A percentile compares a stretch with the other conserved stretches of the same genome.
Evolutionary conservation across 2,113 vertebrate species (phyloP).

Genomic region (Corvus cornix): DNA sequence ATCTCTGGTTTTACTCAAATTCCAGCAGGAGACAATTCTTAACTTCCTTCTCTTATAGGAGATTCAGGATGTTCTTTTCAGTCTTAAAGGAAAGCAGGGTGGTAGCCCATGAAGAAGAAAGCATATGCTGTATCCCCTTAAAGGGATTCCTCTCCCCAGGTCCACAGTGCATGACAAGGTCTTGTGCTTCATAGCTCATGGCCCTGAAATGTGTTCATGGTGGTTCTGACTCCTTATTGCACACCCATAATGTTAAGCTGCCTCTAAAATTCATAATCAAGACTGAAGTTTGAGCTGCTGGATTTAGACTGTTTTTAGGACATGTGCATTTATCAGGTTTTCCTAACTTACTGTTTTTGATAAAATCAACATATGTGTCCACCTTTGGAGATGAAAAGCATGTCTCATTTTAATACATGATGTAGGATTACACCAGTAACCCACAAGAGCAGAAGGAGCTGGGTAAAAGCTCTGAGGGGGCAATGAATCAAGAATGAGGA

Average conservation of each 20-base stretch:
- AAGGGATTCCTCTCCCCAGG: not conserved
- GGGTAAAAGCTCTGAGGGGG: not conserved
- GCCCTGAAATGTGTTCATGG: not conserved
- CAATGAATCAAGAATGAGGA: not conserved
- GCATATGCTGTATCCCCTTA: not conserved
- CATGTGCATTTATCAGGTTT: not conserved
- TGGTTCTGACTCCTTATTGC: not conserved
- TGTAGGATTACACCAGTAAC: not conserved
- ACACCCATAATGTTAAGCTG: not conserved
- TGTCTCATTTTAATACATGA: not conserved
- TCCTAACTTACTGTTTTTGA: not conserved
- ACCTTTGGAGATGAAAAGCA: not conserved
- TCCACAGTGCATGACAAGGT: not conserved
- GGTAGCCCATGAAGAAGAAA: not conserved
- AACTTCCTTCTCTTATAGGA: not conserved
- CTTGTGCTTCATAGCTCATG: not conserved
- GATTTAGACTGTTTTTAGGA: not conserved
- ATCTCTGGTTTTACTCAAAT: not conserved
- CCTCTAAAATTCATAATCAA: not conserved
- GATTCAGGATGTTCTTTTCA: not conserved
- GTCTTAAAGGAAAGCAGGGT: not conserved
- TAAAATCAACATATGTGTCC: not conserved
- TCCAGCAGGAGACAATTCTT: not conserved
- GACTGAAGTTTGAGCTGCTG: not conserved
- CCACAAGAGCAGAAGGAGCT: not conserved